Evolutionary conservation across 2,113 vertebrate genomes (phyloP).

Genomic region (Semnornis frantzii): DNA sequence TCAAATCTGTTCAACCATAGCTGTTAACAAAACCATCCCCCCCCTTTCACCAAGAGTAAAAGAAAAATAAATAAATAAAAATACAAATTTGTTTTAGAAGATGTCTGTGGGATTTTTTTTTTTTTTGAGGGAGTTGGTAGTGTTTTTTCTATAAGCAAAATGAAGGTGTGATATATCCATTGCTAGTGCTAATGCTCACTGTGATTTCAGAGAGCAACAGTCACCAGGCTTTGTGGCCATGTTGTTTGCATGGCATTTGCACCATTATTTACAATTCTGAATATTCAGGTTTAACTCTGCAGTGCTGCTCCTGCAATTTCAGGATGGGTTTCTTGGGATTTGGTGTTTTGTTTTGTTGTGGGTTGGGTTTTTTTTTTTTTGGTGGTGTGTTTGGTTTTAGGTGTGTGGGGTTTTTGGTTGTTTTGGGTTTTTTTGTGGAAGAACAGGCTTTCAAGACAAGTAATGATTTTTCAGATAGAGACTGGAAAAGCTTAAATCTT

Average conservation of each 20-base stretch:
- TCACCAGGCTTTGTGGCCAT: not conserved
- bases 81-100: not conserved
- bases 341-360: not conserved
- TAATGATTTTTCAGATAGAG: conserved; percentile 40
- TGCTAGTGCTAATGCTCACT: not conserved
- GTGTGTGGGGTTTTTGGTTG: not conserved
- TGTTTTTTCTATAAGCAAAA: not conserved
- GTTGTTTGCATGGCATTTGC: not conserved
- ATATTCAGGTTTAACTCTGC: conserved; percentile 27
- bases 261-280: not conserved
- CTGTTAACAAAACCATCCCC: conserved; percentile 16
- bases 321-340: not conserved
- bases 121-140: too few species aligned
- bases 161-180: not conserved
- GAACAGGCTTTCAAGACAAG: conserved; percentile 53
- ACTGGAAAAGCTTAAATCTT: conserved; percentile 54
- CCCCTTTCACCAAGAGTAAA: not conserved
- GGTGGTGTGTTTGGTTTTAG: too few species aligned
- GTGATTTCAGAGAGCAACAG: not conserved
- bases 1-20: conserved; percentile 53
- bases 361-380: not conserved
- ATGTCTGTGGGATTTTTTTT: not conserved
- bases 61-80: not conserved
- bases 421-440: not conserved
- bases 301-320: not conserved